Evolutionary conservation across 92 coral and sea anemone genomes (phyloP), one percentile per base, ranked within the genome.

Genomic region (Anthopleura xanthogrammica): DNA sequence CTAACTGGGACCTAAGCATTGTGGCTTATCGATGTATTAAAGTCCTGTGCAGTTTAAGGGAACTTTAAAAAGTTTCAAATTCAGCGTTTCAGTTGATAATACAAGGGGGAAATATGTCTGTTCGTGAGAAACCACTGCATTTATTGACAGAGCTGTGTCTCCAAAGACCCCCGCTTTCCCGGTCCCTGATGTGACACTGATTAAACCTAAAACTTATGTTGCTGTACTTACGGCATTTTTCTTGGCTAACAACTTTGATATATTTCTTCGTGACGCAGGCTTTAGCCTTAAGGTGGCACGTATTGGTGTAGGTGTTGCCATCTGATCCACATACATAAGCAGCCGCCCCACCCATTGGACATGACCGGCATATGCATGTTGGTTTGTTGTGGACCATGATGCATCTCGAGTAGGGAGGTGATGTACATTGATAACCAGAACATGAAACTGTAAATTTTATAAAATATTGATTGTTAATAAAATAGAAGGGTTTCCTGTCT

Each of bases 321-420:
- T 93, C 94, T 13, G 97, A 91, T 52, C 97, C 97, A 79, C 97
- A 93, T 12, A 93, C 97, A 19, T 11, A 13, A 23, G 12, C 17
- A 68, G 74, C 20, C 4, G 90, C 91, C 39, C 48, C 48, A 43
- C 41, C 55, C 50, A 82, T 22, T 41, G 91, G 87, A 46, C 94
- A 91, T 23, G 76, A n/a, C 22, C 39, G 83, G 11, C 97, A 93
- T 46, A 85, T 89, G 70, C 97, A 93, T 46, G 72, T 82, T 24
- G 95, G 90, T 43, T 70, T 82, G 52, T 91, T 88, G 23, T 89
- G 78, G 8, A 87, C 85, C 0, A 85, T 83, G 58, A 62, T 46
- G 68, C 97, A 93, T 77, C 39, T n/a, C 24, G 87, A 84, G 80
- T 84, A 84, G 12, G 87, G 87, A 12, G 87, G 87, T 16, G 87